Evolutionary conservation across 2,888 invertebrate species (phyloP), one percentile per base, ranked within the genome.

Genomic region (Lycia hirtaria): DNA sequence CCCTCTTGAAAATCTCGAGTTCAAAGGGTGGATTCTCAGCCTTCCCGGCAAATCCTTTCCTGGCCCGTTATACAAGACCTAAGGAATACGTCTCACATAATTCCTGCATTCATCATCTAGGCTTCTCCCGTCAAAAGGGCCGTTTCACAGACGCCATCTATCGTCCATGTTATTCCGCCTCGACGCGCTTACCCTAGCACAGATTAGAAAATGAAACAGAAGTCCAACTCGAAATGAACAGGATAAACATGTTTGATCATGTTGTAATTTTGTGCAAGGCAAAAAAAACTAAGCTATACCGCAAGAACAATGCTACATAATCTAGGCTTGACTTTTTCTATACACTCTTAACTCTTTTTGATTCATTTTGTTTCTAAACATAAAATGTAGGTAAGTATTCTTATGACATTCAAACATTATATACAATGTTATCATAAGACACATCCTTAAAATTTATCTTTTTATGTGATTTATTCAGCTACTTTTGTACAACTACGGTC

Each of bases 121-220:
- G 60, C 61, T 65, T 61, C 59, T 22, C 26, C 32, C 57, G 67
- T 60, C 67, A 50, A 41, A 56, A 50, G 59, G 51, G 57, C 49
- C 59, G 52, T 54, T 55, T 51, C 55, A 45, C 47, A 37, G 54
- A 28, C 41, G 33, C 48, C 56, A 50, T 53, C 64, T 56, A 57
- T 60, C 57, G 51, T 62, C 41, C 67, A 67, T 76, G 78, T 85
- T 80, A 83, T 83, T 83, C 74, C 80, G 67, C 77, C 73, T 77
- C 78, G 73, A 75, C 75, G 80, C 79, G 72, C 75, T 68, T 55
- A 60, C 55, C 72, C 74, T 73, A 14, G 9, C 35, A 47, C 45
- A 35, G 9, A 47, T 10, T 35, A 35, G 10, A 10, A 9, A 2
- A 26, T 33, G 4, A 10, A 6, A 20, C 14, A 44, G 32, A 45